Percentiles rank a stretch among this genome's conserved stretches.
Evolutionary conservation across 1,140 invertebrate genomes (phyloP).

Genomic region (Plutomurus gul): DNA sequence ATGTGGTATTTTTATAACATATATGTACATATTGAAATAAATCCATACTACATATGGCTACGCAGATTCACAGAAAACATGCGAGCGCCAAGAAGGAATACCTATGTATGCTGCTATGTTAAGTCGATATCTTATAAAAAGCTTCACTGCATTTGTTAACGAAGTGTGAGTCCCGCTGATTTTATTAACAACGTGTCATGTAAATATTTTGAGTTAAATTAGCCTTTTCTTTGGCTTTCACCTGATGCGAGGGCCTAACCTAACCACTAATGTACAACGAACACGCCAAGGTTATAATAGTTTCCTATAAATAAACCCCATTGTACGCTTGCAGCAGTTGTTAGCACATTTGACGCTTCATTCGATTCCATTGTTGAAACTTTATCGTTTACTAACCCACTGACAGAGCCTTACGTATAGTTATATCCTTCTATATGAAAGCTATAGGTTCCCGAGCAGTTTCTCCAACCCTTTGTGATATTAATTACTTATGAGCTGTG

Average conservation of each 20-base stretch:
- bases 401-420: neutral
- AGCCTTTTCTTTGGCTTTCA: neutral
- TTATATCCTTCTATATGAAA: neutral
- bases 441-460: neutral
- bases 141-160: neutral
- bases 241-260: neutral
- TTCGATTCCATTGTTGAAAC: neutral
- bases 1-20: too few species aligned
- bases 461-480: neutral
- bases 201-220: neutral
- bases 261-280: neutral
- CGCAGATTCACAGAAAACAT: too few species aligned
- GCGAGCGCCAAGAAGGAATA: too few species aligned
- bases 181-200: slow-evolving; percentile 35
- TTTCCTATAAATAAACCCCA: neutral
- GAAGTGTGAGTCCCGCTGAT: slow-evolving; percentile 33
- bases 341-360: neutral
- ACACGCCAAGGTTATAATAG: neutral
- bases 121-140: too few species aligned
- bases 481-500: slow-evolving; percentile 13
- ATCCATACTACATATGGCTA: too few species aligned
- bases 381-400: slow-evolving; percentile 18
- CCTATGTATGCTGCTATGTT: too few species aligned
- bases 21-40: too few species aligned
- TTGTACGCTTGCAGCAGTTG: too few species aligned